Evolutionary conservation across 92 coral and sea anemone genomes (phyloP).

Genomic region (Siderastrea siderea): DNA sequence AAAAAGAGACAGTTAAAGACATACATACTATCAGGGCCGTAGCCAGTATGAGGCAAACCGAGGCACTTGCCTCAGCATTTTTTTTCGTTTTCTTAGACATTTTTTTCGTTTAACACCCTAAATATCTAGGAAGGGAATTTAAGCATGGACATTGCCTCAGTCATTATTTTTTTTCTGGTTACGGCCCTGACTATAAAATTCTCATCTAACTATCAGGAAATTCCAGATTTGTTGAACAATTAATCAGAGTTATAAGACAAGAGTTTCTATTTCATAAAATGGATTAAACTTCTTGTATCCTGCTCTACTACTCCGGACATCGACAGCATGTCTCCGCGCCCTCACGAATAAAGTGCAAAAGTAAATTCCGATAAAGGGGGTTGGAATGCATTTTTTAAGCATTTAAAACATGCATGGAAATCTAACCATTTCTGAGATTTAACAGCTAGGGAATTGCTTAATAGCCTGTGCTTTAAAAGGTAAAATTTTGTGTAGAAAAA

Average conservation of each 20-base stretch:
- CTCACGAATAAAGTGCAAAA: slow-evolving; percentile 13
- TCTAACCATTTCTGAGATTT: neutral
- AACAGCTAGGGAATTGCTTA: neutral
- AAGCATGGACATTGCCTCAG: too few species aligned
- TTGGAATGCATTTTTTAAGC: slow-evolving; percentile 19
- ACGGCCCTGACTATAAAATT: neutral
- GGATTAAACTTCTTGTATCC: slow-evolving; percentile 45
- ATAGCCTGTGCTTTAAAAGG: neutral
- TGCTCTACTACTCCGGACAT: slow-evolving; percentile 26
- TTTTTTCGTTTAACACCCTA: too few species aligned
- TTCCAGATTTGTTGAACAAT: slow-evolving; percentile 9
- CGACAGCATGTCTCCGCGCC: slow-evolving; percentile 29
- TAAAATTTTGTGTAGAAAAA: neutral
- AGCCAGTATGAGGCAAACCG: too few species aligned
- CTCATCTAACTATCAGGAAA: slow-evolving; percentile 15
- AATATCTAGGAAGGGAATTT: too few species aligned
- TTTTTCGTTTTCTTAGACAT: too few species aligned
- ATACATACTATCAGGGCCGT: neutral
- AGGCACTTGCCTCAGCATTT: too few species aligned
- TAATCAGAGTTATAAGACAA: slow-evolving; percentile 6
- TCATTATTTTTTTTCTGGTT: too few species aligned
- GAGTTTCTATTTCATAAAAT: slow-evolving; percentile 18
- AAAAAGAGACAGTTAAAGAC: neutral
- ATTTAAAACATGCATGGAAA: neutral
- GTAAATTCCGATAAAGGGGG: slow-evolving; percentile 44